Evolutionary conservation across 2,888 invertebrate species (phyloP).

Genomic region (Boloria selene): DNA sequence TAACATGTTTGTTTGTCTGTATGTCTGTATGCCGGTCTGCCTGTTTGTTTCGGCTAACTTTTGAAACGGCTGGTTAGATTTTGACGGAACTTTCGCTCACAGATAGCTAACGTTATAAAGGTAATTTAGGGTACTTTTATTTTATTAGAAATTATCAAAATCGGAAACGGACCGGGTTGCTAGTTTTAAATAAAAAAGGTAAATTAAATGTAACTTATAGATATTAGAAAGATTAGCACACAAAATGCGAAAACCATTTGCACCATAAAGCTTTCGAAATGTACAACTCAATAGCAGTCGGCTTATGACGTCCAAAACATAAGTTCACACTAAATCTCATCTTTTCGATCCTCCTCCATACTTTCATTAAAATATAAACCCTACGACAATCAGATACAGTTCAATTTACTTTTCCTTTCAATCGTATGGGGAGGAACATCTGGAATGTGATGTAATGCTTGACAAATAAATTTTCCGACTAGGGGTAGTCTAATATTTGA

Average conservation of each 20-base stretch:
- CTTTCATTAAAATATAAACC: neutral
- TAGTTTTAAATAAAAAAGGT: too few relatives aligned
- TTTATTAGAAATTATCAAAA: too few relatives aligned
- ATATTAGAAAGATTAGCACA: neutral
- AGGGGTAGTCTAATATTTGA: slow-evolving; percentile 42
- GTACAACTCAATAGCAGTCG: slow-evolving; percentile 54
- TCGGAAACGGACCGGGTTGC: too few relatives aligned
- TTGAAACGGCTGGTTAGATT: too few relatives aligned
- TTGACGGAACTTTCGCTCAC: too few relatives aligned
- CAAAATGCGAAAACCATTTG: slow-evolving; percentile 31
- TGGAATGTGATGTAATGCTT: slow-evolving; percentile 66
- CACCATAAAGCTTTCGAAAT: slow-evolving; percentile 40
- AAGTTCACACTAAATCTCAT: slow-evolving; percentile 53
- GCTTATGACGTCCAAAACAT: slow-evolving; percentile 66
- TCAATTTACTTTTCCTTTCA: slow-evolving; percentile 25
- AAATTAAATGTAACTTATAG: neutral
- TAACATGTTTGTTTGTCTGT: too few relatives aligned
- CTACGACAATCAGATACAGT: slow-evolving; percentile 13
- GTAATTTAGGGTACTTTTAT: too few relatives aligned
- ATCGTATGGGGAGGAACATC: slow-evolving; percentile 50
- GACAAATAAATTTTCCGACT: slow-evolving; percentile 57
- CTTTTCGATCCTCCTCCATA: slow-evolving; percentile 30
- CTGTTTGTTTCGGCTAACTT: too few relatives aligned
- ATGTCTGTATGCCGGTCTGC: too few relatives aligned
- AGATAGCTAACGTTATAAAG: too few relatives aligned